These are phyloP conservation scores for Odobenus rosmarus DNA, from an alignment of 2,113 vertebrate genomes.

Conservation along the genomic window DNA sequence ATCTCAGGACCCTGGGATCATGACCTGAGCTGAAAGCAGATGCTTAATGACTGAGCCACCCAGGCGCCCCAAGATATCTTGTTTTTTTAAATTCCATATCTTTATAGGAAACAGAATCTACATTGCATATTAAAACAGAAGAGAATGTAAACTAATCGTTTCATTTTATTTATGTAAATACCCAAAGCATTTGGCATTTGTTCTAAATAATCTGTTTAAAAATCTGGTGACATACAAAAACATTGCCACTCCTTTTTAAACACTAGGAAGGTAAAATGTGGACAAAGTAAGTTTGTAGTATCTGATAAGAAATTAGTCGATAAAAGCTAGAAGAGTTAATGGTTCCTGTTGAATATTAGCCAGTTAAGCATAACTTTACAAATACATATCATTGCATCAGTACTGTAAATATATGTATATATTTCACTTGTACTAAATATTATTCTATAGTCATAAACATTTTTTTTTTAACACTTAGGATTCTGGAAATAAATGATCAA, in stretches of 20 bases:
- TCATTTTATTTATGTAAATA: slow-evolving; percentile 17
- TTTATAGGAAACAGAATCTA: background rate
- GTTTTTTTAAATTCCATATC: background rate
- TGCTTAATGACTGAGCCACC: no score
- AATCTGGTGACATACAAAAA: background rate
- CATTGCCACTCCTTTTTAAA: background rate
- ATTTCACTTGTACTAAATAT: background rate
- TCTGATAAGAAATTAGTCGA: slow-evolving; percentile 10
- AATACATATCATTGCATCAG: background rate
- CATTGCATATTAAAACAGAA: background rate
- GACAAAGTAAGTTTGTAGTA: background rate
- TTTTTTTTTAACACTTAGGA: background rate
- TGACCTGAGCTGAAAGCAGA: no score
- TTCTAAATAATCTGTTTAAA: slow-evolving; percentile 17
- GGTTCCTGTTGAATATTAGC: background rate
- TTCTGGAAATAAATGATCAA: background rate
- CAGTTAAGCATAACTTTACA: background rate
- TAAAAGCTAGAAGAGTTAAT: background rate
- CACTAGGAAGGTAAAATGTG: background rate
- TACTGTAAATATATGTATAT: background rate
- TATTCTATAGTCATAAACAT: background rate
- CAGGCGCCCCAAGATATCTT: background rate
- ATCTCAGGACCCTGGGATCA: no score
- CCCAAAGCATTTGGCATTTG: background rate
- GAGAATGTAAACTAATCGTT: background rate